Evolutionary conservation across 2,888 invertebrate species (phyloP).

Genomic region (Agrypnus murinus): DNA sequence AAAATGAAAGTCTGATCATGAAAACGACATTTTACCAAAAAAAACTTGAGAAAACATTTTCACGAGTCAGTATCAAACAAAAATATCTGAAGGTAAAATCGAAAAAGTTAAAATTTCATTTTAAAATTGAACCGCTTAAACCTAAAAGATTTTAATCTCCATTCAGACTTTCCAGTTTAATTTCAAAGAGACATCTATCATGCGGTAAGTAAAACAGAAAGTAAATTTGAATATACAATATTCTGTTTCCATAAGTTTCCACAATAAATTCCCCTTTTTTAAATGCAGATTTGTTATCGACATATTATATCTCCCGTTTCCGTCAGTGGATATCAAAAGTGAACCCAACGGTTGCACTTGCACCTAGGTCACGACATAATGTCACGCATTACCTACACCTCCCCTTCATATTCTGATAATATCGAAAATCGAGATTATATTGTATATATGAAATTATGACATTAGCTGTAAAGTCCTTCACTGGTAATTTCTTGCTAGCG

Average conservation of each 20-base stretch:
- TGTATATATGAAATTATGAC: conserved; percentile 49
- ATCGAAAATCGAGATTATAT: conserved; percentile 45
- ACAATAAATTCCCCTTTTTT: conserved; percentile 32
- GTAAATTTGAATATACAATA: too few relatives aligned
- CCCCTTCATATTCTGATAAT: conserved; percentile 38
- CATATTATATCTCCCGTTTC: conserved; percentile 40
- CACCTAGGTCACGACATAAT: conserved; percentile 53
- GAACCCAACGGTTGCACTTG: conserved; percentile 49
- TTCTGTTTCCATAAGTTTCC: background rate
- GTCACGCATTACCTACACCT: conserved; percentile 48
- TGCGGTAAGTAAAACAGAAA: too few relatives aligned
- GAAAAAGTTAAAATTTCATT: too few relatives aligned
- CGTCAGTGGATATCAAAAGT: conserved; percentile 39
- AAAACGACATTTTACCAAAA: background rate
- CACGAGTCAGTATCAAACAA: background rate
- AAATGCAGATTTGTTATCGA: conserved; percentile 52
- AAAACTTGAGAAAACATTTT: conserved; percentile 4
- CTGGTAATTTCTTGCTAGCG: conserved; percentile 41
- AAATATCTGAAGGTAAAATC: background rate
- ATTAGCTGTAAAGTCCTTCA: conserved; percentile 37
- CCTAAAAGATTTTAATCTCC: too few relatives aligned
- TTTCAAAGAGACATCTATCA: too few relatives aligned
- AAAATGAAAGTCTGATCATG: background rate
- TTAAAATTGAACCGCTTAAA: too few relatives aligned
- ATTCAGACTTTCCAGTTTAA: too few relatives aligned